Evolutionary conservation across 2,888 invertebrate species (phyloP).

Genomic region (Lasius fuliginosus): DNA sequence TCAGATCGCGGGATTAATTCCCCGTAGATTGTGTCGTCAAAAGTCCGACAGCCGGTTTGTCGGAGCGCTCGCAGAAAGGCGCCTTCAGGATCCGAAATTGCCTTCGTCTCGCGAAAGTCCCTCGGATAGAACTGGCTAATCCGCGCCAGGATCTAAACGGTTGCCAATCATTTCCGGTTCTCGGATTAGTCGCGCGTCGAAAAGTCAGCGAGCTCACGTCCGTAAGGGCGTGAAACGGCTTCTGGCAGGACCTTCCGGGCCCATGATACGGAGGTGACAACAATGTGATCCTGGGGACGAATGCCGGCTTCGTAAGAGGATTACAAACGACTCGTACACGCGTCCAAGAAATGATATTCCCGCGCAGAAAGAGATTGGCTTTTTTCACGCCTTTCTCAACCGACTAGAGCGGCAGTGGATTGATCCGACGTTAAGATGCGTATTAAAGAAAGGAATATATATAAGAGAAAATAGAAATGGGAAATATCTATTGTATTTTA

Average conservation of each 20-base stretch:
- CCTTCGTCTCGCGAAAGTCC: conserved; percentile 65
- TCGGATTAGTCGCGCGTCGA: conserved; percentile 84
- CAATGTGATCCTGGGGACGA: conserved; percentile 65
- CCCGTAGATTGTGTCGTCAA: conserved; percentile 82
- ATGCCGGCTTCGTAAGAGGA: conserved; percentile 82
- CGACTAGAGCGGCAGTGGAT: conserved; percentile 14
- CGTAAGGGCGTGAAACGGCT: conserved; percentile 77
- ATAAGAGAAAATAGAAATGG: background rate
- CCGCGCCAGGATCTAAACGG: conserved; percentile 84
- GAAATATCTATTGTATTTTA: background rate
- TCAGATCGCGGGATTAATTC: conserved; percentile 73
- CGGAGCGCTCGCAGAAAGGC: conserved; percentile 45
- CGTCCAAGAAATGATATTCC: conserved; percentile 66
- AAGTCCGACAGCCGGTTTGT: conserved; percentile 78
- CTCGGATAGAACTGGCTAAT: conserved; percentile 69
- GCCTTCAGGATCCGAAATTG: conserved; percentile 45
- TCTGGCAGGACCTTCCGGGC: conserved; percentile 53
- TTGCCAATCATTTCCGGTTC: conserved; percentile 87
- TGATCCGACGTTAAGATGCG: conserved; percentile 33
- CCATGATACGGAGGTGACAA: conserved; percentile 53
- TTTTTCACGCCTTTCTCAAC: conserved; percentile 57
- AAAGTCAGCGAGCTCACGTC: conserved; percentile 69
- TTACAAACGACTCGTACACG: conserved; percentile 79
- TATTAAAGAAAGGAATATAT: conserved; percentile 6
- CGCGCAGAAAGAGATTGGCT: conserved; percentile 30